Evolutionary conservation across 2,797 vertebrate species (phyloP).

Genomic region (Chaetodon trifasciatus): DNA sequence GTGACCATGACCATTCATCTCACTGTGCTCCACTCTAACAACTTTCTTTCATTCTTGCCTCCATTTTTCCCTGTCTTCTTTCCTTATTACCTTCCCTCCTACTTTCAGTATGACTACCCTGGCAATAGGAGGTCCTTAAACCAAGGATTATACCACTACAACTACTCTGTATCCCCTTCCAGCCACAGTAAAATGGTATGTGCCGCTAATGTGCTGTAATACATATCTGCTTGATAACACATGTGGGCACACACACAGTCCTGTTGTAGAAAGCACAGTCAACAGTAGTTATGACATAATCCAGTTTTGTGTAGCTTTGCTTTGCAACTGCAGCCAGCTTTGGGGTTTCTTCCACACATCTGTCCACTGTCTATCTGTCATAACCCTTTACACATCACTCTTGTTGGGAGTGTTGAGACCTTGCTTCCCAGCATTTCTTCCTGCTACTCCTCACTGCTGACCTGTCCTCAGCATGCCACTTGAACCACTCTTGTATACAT

Average conservation of each 20-base stretch:
- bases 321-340: slow-evolving; percentile 19
- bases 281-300: not conserved
- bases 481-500: not conserved
- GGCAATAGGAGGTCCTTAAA: slow-evolving; percentile 92
- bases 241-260: not conserved
- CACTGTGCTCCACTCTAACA: slow-evolving; percentile 15
- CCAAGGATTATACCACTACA: slow-evolving; percentile 91
- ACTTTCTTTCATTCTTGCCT: slow-evolving; percentile 20
- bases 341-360: slow-evolving; percentile 14
- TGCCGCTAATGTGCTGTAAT: slow-evolving; percentile 39
- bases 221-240: not conserved
- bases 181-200: slow-evolving; percentile 96
- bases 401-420: not conserved
- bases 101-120: slow-evolving; percentile 92
- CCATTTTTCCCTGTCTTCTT: slow-evolving; percentile 15
- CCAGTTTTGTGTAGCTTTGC: slow-evolving; percentile 10
- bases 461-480: not conserved
- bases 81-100: slow-evolving; percentile 55
- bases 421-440: not conserved
- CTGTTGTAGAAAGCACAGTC: not conserved
- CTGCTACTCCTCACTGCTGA: not conserved
- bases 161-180: slow-evolving; percentile 92
- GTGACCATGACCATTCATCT: slow-evolving; percentile 19
- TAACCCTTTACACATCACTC: not conserved
- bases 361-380: slow-evolving; percentile 2